A percentile compares a stretch with the other conserved stretches of the same genome.
phyloP scores from a whole-genome alignment of 2,113 vertebrate species.

The Hippoglossus stenolepis region DNA sequence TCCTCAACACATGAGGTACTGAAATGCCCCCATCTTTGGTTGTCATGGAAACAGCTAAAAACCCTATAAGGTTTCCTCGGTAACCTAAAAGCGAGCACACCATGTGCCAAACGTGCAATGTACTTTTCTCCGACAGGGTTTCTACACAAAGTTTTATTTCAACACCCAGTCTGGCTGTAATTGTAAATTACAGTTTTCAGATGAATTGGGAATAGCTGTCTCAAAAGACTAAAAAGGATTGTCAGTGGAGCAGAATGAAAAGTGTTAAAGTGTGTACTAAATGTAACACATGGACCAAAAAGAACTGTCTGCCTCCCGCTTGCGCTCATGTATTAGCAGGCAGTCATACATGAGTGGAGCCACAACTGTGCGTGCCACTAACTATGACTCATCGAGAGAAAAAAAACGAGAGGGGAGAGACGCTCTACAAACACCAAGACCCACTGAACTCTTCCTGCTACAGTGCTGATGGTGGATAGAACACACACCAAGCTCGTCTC shows the following conservation, averaged over 20 bases:
- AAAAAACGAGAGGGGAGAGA: not conserved
- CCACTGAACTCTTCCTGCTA: constrained; percentile 35
- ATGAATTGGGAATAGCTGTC: not conserved
- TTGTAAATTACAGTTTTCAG: not conserved
- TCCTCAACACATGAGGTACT: constrained; percentile 24
- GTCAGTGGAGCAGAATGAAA: not conserved
- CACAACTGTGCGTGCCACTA: constrained; percentile 61
- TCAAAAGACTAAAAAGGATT: not conserved
- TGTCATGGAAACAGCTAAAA: constrained; percentile 74
- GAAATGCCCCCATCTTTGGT: constrained; percentile 61
- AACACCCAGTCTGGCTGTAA: not conserved
- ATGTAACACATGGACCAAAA: not conserved
- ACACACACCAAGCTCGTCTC: not conserved
- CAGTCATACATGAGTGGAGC: constrained; percentile 24
- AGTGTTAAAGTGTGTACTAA: not conserved
- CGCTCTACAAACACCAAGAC: constrained; percentile 66
- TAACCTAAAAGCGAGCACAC: constrained; percentile 44
- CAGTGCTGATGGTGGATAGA: constrained; percentile 6
- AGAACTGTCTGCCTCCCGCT: constrained; percentile 13
- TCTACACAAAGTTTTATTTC: not conserved
- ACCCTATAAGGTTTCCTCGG: constrained; percentile 52
- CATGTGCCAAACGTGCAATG: not conserved
- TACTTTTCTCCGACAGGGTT: not conserved
- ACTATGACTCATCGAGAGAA: constrained; percentile 62
- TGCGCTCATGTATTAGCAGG: constrained; percentile 28